A percentile compares a stretch with the other conserved stretches of the same genome.
Evolutionary conservation across 2,797 vertebrate genomes (phyloP).

Genomic region (Sparus aurata): DNA sequence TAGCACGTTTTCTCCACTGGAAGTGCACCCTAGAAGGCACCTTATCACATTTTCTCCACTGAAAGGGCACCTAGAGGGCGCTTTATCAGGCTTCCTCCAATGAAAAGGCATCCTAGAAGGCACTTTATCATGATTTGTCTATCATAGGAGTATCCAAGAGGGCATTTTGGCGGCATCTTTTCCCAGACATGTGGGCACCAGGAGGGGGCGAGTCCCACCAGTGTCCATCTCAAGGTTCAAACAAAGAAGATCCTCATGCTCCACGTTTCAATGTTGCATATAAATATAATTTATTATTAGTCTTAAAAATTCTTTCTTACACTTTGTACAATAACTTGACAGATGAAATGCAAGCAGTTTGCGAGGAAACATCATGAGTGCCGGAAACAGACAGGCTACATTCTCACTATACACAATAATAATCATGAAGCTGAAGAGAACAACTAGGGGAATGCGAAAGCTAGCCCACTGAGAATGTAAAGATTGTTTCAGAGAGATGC

Average conservation of each 20-base stretch:
- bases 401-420: slow-evolving; percentile 88
- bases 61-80: too few relatives aligned
- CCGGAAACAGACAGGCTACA: slow-evolving; percentile 86
- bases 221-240: slow-evolving; percentile 6
- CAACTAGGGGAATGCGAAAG: slow-evolving; percentile 84
- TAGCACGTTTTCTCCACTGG: too few relatives aligned
- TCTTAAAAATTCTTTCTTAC: slow-evolving; percentile 99
- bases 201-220: too few relatives aligned
- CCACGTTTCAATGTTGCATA: slow-evolving; percentile 93
- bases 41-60: too few relatives aligned
- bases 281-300: slow-evolving; percentile 99
- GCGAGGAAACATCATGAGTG: slow-evolving; percentile 86
- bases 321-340: slow-evolving; percentile 98
- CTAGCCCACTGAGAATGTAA: slow-evolving; percentile 83
- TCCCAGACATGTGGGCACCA: too few relatives aligned
- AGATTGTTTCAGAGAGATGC: slow-evolving; percentile 90
- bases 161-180: too few relatives aligned
- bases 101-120: too few relatives aligned
- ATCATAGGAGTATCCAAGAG: too few relatives aligned
- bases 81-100: too few relatives aligned
- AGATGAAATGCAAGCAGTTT: slow-evolving; percentile 94
- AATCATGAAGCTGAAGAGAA: slow-evolving; percentile 76
- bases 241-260: slow-evolving; percentile 50
- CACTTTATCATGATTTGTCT: too few relatives aligned
- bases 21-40: too few relatives aligned